These are phyloP conservation scores for Luidia sarsii DNA, from an alignment of 53 echinoderm and acorn worm species.

Conservation along the genomic window DNA sequence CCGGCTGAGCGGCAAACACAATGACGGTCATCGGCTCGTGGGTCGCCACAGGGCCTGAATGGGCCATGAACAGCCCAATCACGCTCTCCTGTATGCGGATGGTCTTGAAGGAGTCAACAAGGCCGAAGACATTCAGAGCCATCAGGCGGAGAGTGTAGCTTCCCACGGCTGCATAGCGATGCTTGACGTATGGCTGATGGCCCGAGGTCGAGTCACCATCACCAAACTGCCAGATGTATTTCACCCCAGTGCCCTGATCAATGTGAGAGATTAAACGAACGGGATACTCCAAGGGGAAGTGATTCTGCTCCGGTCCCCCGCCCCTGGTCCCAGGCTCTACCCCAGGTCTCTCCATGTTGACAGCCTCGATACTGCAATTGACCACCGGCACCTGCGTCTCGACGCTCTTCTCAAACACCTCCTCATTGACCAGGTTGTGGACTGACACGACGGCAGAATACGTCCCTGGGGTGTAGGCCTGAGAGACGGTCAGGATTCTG, in stretches of 20 bases:
- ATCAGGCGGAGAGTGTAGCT: constrained; percentile 40
- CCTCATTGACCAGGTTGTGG: constrained; percentile 64
- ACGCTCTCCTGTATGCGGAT: constrained; percentile 70
- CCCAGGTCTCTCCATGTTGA: constrained; percentile 35
- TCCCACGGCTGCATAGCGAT: constrained; percentile 46
- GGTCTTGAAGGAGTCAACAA: constrained; percentile 7
- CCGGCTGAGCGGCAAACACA: constrained; percentile 72
- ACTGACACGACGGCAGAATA: constrained; percentile 56
- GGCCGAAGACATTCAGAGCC: constrained; percentile 62
- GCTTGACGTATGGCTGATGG: constrained; percentile 24
- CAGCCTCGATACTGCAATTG: constrained; percentile 37
- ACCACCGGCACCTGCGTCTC: constrained; percentile 71
- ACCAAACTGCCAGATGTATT: constrained; percentile 64
- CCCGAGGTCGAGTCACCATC: constrained; percentile 37
- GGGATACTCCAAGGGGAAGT: constrained; percentile 69
- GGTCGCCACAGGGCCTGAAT: constrained; percentile 56
- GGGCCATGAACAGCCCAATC: constrained; percentile 69
- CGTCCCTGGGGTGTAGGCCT: constrained; percentile 61
- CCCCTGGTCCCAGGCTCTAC: constrained; percentile 25
- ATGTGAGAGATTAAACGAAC: constrained; percentile 46
- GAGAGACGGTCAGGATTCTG: constrained; percentile 33
- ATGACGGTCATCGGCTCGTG: constrained; percentile 54
- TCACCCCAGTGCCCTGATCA: constrained; percentile 60
- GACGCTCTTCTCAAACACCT: constrained; percentile 50
- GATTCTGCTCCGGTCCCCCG: constrained; percentile 54